phyloP scores from a whole-genome alignment of 2,888 invertebrate genomes.

The Eupithecia subumbrata region DNA sequence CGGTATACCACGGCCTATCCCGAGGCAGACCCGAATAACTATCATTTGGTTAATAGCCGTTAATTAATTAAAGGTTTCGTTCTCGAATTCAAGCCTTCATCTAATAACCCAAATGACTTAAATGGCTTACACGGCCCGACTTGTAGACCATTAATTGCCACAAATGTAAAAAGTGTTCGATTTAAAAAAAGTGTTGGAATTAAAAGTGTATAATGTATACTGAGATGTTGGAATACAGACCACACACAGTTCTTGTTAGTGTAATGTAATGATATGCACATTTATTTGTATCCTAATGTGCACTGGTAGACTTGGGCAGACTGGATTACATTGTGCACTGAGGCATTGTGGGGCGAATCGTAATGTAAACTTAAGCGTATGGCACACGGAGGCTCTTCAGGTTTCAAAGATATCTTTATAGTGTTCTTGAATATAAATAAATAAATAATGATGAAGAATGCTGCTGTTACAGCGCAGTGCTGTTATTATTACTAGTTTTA shows the following conservation, averaged over 20 bases:
- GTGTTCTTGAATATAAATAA: background rate
- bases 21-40: slow-evolving; percentile 58
- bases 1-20: slow-evolving; percentile 51
- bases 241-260: slow-evolving; percentile 77
- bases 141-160: slow-evolving; percentile 73
- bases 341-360: slow-evolving; percentile 43
- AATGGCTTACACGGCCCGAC: slow-evolving; percentile 68
- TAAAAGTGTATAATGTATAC: slow-evolving; percentile 19
- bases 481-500: background rate
- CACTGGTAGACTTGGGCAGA: slow-evolving; percentile 37
- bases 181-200: slow-evolving; percentile 49
- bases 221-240: slow-evolving; percentile 67
- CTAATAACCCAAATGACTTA: slow-evolving; percentile 72
- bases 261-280: slow-evolving; percentile 83
- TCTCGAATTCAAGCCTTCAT: slow-evolving; percentile 67
- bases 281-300: slow-evolving; percentile 74
- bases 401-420: background rate
- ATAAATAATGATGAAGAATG: too few species aligned
- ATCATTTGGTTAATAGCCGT: slow-evolving; percentile 71
- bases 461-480: background rate
- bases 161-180: slow-evolving; percentile 64
- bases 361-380: slow-evolving; percentile 39
- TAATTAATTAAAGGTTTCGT: slow-evolving; percentile 75
- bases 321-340: slow-evolving; percentile 38
- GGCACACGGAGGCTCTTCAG: slow-evolving; percentile 15